Conservation (phyloP, 2,888 invertebrate species). For the Lochmaea capreae region DNA sequence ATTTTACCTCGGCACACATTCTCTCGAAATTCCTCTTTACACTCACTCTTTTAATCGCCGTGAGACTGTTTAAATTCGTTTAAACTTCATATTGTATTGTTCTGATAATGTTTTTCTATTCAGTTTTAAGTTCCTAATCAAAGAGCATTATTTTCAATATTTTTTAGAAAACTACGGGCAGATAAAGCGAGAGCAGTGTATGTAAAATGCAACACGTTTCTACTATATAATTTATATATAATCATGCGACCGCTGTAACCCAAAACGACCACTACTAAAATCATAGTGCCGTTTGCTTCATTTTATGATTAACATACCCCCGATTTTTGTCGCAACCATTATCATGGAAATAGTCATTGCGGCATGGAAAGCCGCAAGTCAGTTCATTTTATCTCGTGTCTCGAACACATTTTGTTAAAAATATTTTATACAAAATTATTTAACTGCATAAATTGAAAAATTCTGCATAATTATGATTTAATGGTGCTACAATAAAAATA, state of each 20-base stretch:
- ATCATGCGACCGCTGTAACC: not conserved
- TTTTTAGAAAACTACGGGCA: not conserved
- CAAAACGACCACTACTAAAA: constrained; percentile 18
- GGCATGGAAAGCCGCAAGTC: constrained; percentile 22
- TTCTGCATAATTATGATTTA: not conserved
- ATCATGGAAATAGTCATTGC: constrained; percentile 30
- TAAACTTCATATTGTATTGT: no score
- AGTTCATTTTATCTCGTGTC: constrained; percentile 18
- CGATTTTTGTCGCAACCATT: constrained; percentile 35
- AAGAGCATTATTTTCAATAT: not conserved
- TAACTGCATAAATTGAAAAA: not conserved
- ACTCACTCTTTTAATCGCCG: no score
- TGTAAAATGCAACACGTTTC: not conserved
- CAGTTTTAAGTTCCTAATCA: no score
- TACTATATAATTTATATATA: constrained; percentile 2
- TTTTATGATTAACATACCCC: constrained; percentile 29
- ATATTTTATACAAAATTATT: not conserved
- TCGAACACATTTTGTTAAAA: constrained; percentile 9
- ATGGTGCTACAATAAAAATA: no score
- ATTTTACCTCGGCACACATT: no score
- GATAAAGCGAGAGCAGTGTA: not conserved
- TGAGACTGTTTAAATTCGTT: no score
- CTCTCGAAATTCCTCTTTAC: no score
- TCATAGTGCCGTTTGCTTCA: constrained; percentile 22
- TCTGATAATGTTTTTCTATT: no score